Percentiles rank a stretch among this genome's conserved stretches.
These are phyloP conservation scores for Spilosoma lubricipeda DNA, from an alignment of 2,888 invertebrate species.

Conservation along the genomic window DNA sequence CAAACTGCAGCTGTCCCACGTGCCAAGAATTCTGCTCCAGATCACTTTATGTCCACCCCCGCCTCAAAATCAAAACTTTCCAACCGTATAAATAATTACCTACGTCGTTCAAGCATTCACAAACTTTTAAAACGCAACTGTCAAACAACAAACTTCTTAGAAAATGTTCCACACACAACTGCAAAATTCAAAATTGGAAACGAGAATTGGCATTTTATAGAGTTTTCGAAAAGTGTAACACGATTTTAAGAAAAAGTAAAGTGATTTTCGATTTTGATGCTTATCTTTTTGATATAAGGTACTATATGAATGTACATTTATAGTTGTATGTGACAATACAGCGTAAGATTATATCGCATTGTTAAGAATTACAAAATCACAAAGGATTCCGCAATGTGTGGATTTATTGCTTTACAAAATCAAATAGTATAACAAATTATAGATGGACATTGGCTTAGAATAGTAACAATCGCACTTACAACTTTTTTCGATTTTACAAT, in stretches of 20 bases:
- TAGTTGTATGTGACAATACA: slow-evolving; percentile 21
- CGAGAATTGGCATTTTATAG: slow-evolving; percentile 44
- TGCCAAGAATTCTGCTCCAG: slow-evolving; percentile 64
- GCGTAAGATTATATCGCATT: slow-evolving; percentile 39
- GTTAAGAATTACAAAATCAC: slow-evolving; percentile 37
- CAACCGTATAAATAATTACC: slow-evolving; percentile 40
- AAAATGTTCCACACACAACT: background rate
- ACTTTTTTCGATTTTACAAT: slow-evolving; percentile 5
- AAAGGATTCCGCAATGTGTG: slow-evolving; percentile 32
- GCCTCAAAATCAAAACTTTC: slow-evolving; percentile 38
- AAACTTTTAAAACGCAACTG: slow-evolving; percentile 38
- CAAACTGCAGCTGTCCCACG: slow-evolving; percentile 64
- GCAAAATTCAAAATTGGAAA: slow-evolving; percentile 12
- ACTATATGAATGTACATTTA: background rate
- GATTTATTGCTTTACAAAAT: slow-evolving; percentile 48
- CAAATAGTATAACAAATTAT: slow-evolving; percentile 32
- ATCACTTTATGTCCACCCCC: slow-evolving; percentile 59
- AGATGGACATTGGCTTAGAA: slow-evolving; percentile 8
- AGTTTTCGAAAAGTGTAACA: slow-evolving; percentile 19
- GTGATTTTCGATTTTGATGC: slow-evolving; percentile 24
- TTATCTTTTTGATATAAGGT: background rate
- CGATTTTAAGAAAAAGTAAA: background rate
- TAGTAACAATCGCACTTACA: slow-evolving; percentile 17
- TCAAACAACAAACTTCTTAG: slow-evolving; percentile 15
- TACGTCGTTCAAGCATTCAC: slow-evolving; percentile 30